phyloP scores from a whole-genome alignment of 2,113 vertebrate species.

The Forbesichthys agassizii region DNA sequence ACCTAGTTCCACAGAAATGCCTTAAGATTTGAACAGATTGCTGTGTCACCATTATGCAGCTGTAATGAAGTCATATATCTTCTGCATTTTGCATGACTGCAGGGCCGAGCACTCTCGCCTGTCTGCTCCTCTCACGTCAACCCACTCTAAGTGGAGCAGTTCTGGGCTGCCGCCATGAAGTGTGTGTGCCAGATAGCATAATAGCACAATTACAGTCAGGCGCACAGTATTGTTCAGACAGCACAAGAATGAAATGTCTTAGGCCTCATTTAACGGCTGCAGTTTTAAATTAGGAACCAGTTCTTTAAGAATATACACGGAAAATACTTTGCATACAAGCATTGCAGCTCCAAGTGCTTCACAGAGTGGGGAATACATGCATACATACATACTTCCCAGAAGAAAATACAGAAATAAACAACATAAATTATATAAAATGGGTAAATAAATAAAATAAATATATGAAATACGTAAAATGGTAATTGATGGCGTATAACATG shows the following conservation, averaged over 20 bases:
- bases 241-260: slow-evolving; percentile 62
- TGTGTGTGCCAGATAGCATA: slow-evolving; percentile 65
- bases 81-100: slow-evolving; percentile 91
- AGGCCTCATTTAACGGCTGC: slow-evolving; percentile 69
- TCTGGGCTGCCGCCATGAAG: slow-evolving; percentile 79
- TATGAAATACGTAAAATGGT: too few relatives aligned
- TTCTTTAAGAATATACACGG: slow-evolving; percentile 30
- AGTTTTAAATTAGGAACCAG: slow-evolving; percentile 67
- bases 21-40: slow-evolving; percentile 76
- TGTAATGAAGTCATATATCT: slow-evolving; percentile 83
- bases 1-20: slow-evolving; percentile 46
- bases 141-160: slow-evolving; percentile 84
- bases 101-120: slow-evolving; percentile 88
- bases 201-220: slow-evolving; percentile 62
- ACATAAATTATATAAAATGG: too few relatives aligned
- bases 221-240: slow-evolving; percentile 61
- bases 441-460: too few relatives aligned
- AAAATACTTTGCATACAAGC: neutral
- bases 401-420: too few relatives aligned
- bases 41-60: slow-evolving; percentile 78
- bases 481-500: too few relatives aligned
- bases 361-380: too few relatives aligned
- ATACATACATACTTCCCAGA: too few relatives aligned
- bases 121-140: slow-evolving; percentile 91
- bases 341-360: too few relatives aligned